These are phyloP conservation scores for Linnaemya vulpina DNA, from an alignment of 2,888 invertebrate species.

Conservation along the genomic window DNA sequence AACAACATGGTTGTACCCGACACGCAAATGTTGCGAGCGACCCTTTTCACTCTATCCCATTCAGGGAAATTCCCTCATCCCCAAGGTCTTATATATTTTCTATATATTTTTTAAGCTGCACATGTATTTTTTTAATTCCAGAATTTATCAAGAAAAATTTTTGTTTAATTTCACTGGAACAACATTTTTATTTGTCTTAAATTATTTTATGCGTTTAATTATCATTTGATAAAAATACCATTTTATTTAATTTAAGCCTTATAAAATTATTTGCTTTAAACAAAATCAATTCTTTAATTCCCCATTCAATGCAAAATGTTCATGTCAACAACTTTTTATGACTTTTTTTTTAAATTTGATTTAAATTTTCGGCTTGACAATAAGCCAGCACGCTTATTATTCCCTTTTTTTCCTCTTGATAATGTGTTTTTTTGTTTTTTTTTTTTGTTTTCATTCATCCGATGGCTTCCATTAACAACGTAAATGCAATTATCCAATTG, in stretches of 20 bases:
- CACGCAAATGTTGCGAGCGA: too few relatives aligned
- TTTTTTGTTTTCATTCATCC: constrained; percentile 13
- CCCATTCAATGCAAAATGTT: constrained; percentile 1
- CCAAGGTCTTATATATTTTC: too few relatives aligned
- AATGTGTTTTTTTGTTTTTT: constrained; percentile 30
- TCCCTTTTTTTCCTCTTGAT: constrained; percentile 10
- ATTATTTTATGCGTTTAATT: neutral
- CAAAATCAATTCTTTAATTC: constrained; percentile 28
- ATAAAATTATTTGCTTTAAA: constrained; percentile 13
- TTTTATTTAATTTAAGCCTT: constrained; percentile 8
- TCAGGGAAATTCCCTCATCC: too few relatives aligned
- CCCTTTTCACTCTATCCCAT: too few relatives aligned
- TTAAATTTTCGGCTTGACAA: constrained; percentile 48
- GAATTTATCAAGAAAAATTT: too few relatives aligned
- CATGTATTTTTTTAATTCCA: too few relatives aligned
- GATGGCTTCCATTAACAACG: constrained; percentile 64
- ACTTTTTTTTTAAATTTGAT: neutral
- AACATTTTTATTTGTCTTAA: neutral
- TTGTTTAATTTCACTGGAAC: neutral
- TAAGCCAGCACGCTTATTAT: constrained; percentile 30
- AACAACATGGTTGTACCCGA: too few relatives aligned
- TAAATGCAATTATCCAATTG: constrained; percentile 82
- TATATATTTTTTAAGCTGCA: too few relatives aligned
- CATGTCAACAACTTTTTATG: constrained; percentile 35
- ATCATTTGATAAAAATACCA: neutral